These are phyloP conservation scores for Chionomys nivalis DNA, from an alignment of 2,113 vertebrate species.

Conservation along the genomic window DNA sequence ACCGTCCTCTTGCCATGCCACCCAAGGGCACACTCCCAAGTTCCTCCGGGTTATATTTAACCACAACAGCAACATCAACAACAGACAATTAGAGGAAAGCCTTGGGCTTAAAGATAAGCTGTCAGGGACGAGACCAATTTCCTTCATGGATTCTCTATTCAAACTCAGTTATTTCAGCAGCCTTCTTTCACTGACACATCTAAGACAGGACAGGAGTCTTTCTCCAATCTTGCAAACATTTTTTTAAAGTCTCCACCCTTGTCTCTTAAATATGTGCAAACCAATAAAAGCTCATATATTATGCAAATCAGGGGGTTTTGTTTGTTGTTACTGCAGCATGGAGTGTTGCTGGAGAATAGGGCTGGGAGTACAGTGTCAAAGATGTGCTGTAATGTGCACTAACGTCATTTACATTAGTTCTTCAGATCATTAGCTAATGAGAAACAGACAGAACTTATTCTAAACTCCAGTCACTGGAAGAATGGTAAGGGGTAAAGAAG, in stretches of 20 bases:
- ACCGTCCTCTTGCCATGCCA: neutral
- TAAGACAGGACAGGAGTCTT: neutral
- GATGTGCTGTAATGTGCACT: slow-evolving; percentile 5
- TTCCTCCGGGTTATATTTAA: slow-evolving; percentile 19
- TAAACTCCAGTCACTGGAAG: neutral
- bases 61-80: neutral
- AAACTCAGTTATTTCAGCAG: neutral
- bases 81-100: slow-evolving; percentile 43
- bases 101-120: slow-evolving; percentile 58
- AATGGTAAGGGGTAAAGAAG: neutral
- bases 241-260: neutral
- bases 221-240: neutral
- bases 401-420: neutral
- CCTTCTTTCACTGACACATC: neutral
- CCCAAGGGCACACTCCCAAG: neutral
- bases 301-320: slow-evolving; percentile 21
- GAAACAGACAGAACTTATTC: slow-evolving; percentile 28
- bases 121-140: neutral
- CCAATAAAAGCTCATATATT: slow-evolving; percentile 29
- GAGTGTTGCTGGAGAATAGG: neutral
- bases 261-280: slow-evolving; percentile 34
- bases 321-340: neutral
- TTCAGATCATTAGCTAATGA: slow-evolving; percentile 51
- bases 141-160: neutral
- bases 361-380: neutral